A percentile compares a stretch with the other conserved stretches of the same genome.
These are phyloP conservation scores for Patagioenas fasciata DNA, from an alignment of 2,113 vertebrate genomes.

Conservation along the genomic window DNA sequence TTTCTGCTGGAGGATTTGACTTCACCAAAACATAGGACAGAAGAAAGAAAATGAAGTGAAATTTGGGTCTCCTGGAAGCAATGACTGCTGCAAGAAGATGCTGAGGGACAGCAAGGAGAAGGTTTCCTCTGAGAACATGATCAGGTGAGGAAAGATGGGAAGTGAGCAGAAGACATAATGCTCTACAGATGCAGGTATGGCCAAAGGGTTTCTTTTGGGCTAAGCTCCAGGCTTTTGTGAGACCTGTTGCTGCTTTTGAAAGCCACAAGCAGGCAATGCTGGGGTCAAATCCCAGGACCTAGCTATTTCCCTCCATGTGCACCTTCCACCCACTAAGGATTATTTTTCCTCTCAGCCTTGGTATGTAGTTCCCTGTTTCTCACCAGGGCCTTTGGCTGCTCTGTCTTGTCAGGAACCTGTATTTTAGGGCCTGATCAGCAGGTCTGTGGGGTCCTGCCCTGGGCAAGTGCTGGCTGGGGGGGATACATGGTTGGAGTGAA, in stretches of 20 bases:
- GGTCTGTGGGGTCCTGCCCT: neutral
- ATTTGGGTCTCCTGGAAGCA: neutral
- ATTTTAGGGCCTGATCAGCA: conserved; percentile 37
- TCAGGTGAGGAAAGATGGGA: neutral
- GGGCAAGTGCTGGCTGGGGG: neutral
- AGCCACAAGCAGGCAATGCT: neutral
- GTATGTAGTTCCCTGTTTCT: neutral
- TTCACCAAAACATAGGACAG: neutral
- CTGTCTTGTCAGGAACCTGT: neutral
- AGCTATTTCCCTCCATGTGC: neutral
- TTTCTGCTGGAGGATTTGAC: neutral
- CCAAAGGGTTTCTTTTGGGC: neutral
- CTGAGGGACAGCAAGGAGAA: neutral
- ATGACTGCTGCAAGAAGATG: neutral
- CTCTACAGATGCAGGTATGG: neutral
- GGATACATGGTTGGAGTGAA: rapidly evolving
- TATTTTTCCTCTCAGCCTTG: neutral
- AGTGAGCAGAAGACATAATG: neutral
- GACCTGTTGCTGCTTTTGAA: neutral
- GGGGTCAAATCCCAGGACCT: neutral
- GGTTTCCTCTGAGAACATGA: neutral
- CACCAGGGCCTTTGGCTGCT: neutral
- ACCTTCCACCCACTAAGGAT: neutral
- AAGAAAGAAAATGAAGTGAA: neutral
- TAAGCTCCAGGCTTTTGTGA: neutral